Conservation (phyloP, 2,113 vertebrate species). For the Corvus moneduloides region DNA sequence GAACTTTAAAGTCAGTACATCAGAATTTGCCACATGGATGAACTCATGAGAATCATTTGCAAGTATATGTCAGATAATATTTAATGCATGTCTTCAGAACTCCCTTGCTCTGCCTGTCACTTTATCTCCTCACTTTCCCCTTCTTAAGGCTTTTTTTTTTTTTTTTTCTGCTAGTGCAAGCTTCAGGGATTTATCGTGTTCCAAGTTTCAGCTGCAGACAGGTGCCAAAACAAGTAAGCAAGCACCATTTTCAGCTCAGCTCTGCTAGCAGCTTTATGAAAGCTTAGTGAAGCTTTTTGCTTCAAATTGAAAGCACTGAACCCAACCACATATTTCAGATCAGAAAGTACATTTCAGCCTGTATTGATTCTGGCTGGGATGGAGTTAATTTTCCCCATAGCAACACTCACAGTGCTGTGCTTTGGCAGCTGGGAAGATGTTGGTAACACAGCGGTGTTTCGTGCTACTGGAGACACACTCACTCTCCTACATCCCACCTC, state of each 20-base stretch:
- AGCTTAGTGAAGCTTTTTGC: neutral
- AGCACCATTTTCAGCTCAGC: neutral
- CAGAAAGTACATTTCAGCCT: neutral
- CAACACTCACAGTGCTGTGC: neutral
- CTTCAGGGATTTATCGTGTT: neutral
- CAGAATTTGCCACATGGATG: conserved; percentile 17
- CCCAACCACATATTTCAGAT: neutral
- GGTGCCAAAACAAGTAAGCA: neutral
- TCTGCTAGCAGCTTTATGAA: neutral
- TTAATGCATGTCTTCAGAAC: conserved; percentile 2
- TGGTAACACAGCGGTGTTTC: neutral
- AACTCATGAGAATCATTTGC: conserved; percentile 7
- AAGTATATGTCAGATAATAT: conserved; percentile 5
- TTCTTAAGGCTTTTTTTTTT: neutral
- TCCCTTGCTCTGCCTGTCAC: neutral
- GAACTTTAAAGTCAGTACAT: conserved; percentile 11
- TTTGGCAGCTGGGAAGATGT: neutral
- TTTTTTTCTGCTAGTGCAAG: neutral
- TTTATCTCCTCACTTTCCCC: neutral
- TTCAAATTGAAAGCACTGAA: neutral
- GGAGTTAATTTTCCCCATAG: neutral
- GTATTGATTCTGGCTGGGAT: neutral
- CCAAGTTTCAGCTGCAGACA: neutral
- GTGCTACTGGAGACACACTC: neutral
- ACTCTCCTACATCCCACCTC: neutral